Conservation (phyloP, 2,113 vertebrate genomes). For the Dryoscopus gambensis region DNA sequence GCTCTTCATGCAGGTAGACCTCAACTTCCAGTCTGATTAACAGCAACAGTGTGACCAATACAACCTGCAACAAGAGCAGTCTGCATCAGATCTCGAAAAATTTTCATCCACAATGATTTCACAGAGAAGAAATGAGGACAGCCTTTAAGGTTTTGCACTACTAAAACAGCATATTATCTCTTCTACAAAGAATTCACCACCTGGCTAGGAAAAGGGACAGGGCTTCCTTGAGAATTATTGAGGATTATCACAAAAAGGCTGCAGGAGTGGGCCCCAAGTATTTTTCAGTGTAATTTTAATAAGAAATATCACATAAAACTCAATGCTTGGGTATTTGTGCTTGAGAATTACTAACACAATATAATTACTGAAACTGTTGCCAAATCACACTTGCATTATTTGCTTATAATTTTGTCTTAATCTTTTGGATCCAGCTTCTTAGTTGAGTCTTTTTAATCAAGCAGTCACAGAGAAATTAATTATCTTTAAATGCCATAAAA, state of each 20-base stretch:
- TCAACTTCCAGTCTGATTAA: not conserved
- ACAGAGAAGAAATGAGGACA: not conserved
- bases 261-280: not conserved
- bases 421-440: slow-evolving; percentile 26
- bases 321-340: not conserved
- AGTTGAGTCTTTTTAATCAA: slow-evolving; percentile 43
- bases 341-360: not conserved
- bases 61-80: not conserved
- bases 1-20: not conserved
- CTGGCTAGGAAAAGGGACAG: not conserved
- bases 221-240: not conserved
- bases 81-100: not conserved
- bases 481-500: slow-evolving; percentile 30
- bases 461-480: slow-evolving; percentile 58
- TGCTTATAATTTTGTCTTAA: slow-evolving; percentile 27
- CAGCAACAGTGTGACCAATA: not conserved
- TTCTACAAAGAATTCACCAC: not conserved
- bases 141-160: not conserved
- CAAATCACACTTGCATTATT: slow-evolving; percentile 33
- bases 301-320: not conserved
- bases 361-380: slow-evolving; percentile 36
- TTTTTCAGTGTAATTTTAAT: not conserved
- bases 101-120: not conserved
- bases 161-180: not conserved
- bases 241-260: not conserved